Evolutionary conservation across 2,888 invertebrate species (phyloP).

Genomic region (Ophonus ardosiacus): DNA sequence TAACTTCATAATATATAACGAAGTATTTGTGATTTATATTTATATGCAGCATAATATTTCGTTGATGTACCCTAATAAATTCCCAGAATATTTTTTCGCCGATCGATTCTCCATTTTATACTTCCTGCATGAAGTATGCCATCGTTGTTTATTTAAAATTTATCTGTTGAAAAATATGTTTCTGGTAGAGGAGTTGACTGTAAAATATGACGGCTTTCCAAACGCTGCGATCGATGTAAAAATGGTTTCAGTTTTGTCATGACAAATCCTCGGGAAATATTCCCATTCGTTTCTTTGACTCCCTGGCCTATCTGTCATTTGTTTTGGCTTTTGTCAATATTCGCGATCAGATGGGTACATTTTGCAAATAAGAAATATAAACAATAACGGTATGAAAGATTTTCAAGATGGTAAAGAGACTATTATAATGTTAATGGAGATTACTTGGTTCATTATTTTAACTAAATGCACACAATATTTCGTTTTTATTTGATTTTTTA

Average conservation of each 20-base stretch:
- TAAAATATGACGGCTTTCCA: constrained; percentile 39
- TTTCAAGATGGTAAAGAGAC: no score
- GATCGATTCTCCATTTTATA: neutral
- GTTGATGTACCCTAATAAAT: neutral
- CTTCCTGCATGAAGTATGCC: constrained; percentile 15
- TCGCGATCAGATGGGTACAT: neutral
- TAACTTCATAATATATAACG: neutral
- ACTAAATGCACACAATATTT: no score
- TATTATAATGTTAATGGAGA: no score
- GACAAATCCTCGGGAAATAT: constrained; percentile 34
- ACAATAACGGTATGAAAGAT: neutral
- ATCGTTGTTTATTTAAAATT: constrained; percentile 32
- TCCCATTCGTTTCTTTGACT: constrained; percentile 5
- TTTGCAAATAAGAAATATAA: neutral
- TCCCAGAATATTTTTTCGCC: neutral
- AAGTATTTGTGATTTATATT: neutral
- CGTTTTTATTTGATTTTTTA: no score
- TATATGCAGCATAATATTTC: neutral
- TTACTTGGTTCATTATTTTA: no score
- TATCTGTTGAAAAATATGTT: constrained; percentile 37
- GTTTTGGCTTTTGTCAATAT: neutral
- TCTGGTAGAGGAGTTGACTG: constrained; percentile 10
- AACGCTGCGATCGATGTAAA: constrained; percentile 31
- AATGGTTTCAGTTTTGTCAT: constrained; percentile 43
- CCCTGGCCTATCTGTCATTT: neutral